Evolutionary conservation across 2,888 invertebrate genomes (phyloP), one percentile per base, ranked within the genome.

Genomic region (Ectropis crepuscularia): DNA sequence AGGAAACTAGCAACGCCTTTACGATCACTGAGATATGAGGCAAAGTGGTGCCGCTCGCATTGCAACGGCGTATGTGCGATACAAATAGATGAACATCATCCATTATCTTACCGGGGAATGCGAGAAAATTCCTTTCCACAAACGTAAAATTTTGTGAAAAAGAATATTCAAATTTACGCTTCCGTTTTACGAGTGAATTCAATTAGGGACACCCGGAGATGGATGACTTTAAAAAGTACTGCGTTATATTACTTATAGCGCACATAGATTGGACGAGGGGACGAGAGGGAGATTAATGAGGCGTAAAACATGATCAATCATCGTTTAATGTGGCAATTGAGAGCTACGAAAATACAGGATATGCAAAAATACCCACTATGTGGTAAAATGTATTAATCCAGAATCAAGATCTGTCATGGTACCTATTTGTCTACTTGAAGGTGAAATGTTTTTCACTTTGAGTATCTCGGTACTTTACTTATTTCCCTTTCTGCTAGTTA

Each of bases 1-100:
- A 89, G 88, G 88, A 88, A 89, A 88, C 89, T 88, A 86, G 88
- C 82, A 82, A 82, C 82, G 85, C 85, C 83, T 88, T 89, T 85
- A 87, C 82, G 85, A 87, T 85, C 83, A 77, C 77, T 75, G 75
- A 81, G 80, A 82, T 85, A 77, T 72, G 75, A 78, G 71, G 78
- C 79, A 82, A 83, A 84, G 79, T 78, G 77, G 71, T 74, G 79
- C 82, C 80, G 80, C 82, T 74, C 70, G 75, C 73, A 68, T 71
- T 71, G 74, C 75, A 73, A 74, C 74, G 73, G 74, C 66, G 9
- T 54, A 46, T 67, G 73, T 76, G 74, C 74, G 74, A 60, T 53
- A 69, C 64, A 65, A 49, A 68, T 64, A 65, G 63, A 69, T 58
- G 67, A 62, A 49, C 55, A 61, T 61, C 45, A 61, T 61, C 45